Base-by-base conservation (phyloP, 2,888 invertebrate genomes). In the Ornithoptera alexandrae region DNA sequence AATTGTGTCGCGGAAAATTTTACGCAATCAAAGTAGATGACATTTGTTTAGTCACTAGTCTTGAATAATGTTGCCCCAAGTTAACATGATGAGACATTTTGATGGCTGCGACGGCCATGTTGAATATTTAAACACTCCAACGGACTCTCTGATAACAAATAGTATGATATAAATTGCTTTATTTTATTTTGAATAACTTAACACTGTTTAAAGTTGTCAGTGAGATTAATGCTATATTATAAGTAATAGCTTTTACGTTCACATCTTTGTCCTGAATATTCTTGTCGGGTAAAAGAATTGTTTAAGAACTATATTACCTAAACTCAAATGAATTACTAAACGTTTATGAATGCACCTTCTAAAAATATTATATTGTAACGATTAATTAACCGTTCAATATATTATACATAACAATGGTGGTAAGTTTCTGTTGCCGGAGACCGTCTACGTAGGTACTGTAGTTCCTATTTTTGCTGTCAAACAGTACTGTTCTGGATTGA, bases 81-180 rank as follows among this genome's bases (percentile, higher is more conserved):
- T 78, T 80, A 79, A 82, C 79, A 78, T 76, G 65, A 74, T 76
- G 74, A 78, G 79, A 81, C 79, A 78, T 75, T 71, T 74, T 73
- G 72, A 72, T 72, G 71, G 71, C 68, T 70, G 72, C 71, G 72
- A 71, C 74, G 71, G 72, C 73, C 72, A 76, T 78, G 76, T 82
- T 87, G 83, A 85, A 85, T 86, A 85, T 84, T 80, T 79, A 84
- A 84, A 78, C 76, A 74, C 72, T 76, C 80, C 80, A 77, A 79
- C 78, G 76, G 73, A 74, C 79, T 77, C 76, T 75, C 74, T 73
- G 72, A 76, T 78, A 78, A 77, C 76, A 73, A 72, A 73, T 75
- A 78, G 77, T 72, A 79, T 74, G 75, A 73, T 46, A 46, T 67
- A 67, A 71, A 76, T 72, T 76, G 78, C 74, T 70, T 73, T 77